These are phyloP conservation scores for Peucedramus taeniatus DNA, from an alignment of 2,113 vertebrate genomes.

Conservation along the genomic window DNA sequence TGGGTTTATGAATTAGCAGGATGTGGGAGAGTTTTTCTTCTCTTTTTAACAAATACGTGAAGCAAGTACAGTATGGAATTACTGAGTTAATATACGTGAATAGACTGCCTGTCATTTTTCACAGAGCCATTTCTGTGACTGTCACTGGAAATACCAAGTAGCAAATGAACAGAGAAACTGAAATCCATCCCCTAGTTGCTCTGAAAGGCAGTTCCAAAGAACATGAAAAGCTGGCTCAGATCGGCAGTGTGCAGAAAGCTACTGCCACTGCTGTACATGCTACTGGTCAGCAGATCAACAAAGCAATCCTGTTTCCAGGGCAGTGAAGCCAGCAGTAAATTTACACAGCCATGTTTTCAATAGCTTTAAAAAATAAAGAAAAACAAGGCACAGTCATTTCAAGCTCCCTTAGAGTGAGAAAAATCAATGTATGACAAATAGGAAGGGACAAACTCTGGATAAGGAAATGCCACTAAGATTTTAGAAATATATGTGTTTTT, in stretches of 20 bases:
- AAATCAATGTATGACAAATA: constrained; percentile 30
- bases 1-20: background rate
- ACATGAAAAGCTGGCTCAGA: background rate
- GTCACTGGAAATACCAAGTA: background rate
- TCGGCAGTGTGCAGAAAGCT: background rate
- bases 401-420: constrained; percentile 21
- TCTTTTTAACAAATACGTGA: background rate
- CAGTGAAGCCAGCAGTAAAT: constrained; percentile 9
- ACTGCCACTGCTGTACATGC: background rate
- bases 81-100: background rate
- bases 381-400: constrained; percentile 1
- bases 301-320: background rate
- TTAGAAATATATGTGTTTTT: background rate
- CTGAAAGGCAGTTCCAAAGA: background rate
- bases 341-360: constrained; percentile 7
- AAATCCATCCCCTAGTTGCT: background rate
- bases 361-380: constrained; percentile 15
- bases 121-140: background rate
- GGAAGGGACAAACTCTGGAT: background rate
- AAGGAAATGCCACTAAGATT: background rate
- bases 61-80: background rate
- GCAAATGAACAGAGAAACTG: background rate
- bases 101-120: background rate
- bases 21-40: background rate
- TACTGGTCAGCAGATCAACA: constrained; percentile 25